These are phyloP conservation scores for Microcebus murinus DNA, from an alignment of 2,113 vertebrate genomes.

Conservation along the genomic window DNA sequence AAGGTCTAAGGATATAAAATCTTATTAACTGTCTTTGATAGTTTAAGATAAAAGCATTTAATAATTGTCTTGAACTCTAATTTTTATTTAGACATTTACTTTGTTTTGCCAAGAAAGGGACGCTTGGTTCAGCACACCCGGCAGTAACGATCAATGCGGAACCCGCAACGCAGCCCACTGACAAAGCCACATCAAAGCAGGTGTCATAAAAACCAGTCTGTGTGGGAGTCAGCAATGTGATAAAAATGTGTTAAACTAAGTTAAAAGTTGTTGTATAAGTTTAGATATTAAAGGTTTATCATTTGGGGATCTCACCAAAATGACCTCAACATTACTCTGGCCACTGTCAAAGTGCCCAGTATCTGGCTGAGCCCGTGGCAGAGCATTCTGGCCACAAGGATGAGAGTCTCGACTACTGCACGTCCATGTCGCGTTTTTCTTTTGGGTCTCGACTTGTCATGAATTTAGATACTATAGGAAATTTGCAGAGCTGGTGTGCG, in stretches of 20 bases:
- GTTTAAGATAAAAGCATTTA: constrained; percentile 26
- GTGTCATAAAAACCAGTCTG: background rate
- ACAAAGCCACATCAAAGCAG: background rate
- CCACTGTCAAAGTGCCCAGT: background rate
- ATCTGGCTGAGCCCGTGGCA: background rate
- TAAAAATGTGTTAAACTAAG: background rate
- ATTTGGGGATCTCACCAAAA: background rate
- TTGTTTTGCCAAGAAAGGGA: background rate
- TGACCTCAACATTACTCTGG: background rate
- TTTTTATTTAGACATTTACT: constrained; percentile 3
- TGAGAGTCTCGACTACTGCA: background rate
- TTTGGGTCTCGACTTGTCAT: background rate
- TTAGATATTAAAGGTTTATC: background rate
- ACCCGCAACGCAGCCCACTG: background rate
- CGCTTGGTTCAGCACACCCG: background rate
- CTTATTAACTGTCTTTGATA: background rate
- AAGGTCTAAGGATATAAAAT: background rate
- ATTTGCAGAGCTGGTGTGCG: background rate
- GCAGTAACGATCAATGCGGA: background rate
- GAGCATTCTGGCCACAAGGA: background rate
- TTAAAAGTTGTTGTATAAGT: background rate
- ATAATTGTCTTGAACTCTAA: background rate
- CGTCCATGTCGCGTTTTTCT: background rate
- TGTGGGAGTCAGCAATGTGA: background rate
- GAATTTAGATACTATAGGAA: background rate